Evolutionary conservation across 2,888 invertebrate genomes (phyloP).

Genomic region (Philaethria dido): DNA sequence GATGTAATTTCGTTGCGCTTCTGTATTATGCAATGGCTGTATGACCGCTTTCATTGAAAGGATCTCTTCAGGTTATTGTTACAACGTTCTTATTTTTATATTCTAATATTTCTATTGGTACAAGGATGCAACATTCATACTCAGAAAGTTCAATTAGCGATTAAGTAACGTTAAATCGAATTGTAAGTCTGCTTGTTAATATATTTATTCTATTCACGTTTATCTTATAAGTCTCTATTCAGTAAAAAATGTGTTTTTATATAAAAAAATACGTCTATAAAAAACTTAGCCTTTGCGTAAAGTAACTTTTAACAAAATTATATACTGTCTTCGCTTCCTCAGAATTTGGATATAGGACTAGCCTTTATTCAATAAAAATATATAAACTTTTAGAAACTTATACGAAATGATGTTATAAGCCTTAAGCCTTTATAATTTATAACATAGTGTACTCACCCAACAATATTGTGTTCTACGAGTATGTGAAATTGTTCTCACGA

Average conservation of each 20-base stretch:
- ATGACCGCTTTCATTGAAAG: background rate
- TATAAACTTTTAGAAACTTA: slow-evolving; percentile 2
- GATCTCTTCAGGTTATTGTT: background rate
- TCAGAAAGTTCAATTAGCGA: background rate
- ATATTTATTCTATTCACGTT: background rate
- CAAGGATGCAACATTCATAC: background rate
- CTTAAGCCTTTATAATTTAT: slow-evolving; percentile 3
- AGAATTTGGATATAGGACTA: background rate
- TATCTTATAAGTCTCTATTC: background rate
- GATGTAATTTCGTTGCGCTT: slow-evolving; percentile 5
- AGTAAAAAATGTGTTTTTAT: background rate
- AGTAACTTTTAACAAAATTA: slow-evolving; percentile 1
- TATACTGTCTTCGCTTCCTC: background rate
- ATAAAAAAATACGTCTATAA: background rate
- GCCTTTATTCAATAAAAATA: slow-evolving; percentile 4
- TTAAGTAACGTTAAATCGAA: background rate
- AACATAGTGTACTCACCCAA: background rate
- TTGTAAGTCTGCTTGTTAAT: background rate
- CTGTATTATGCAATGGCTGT: background rate
- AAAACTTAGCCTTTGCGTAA: background rate
- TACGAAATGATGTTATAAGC: background rate
- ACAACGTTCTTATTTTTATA: background rate
- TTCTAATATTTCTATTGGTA: background rate
- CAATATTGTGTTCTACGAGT: slow-evolving; percentile 22
- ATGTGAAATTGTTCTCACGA: slow-evolving; percentile 38